phyloP scores from a whole-genome alignment of 2,113 vertebrate species.

The Aegotheles bennettii region DNA sequence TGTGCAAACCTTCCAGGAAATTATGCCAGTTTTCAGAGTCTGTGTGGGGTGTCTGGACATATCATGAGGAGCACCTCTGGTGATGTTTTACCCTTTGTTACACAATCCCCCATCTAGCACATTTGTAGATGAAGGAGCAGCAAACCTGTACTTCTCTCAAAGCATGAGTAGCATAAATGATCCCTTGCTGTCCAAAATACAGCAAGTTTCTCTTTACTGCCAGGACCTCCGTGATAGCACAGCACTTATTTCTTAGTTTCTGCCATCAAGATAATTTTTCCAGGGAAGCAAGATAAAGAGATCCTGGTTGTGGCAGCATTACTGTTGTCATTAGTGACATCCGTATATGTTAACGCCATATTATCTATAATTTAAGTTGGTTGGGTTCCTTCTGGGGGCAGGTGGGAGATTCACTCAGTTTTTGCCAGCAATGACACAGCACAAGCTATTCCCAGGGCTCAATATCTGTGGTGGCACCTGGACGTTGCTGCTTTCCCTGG shows the following conservation, averaged over 20 bases:
- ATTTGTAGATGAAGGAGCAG: neutral
- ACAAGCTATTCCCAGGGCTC: neutral
- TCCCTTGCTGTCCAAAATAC: neutral
- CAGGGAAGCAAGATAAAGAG: neutral
- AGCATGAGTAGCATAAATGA: neutral
- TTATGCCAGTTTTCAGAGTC: neutral
- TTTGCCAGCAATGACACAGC: neutral
- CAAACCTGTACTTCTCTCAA: neutral
- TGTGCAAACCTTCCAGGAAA: neutral
- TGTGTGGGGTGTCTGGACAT: neutral
- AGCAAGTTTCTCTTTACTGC: neutral
- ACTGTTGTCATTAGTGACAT: neutral
- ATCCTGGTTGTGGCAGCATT: neutral
- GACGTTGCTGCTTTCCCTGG: rapidly evolving
- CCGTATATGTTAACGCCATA: neutral
- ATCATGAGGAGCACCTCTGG: neutral
- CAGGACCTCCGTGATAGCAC: neutral
- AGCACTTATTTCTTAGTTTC: neutral
- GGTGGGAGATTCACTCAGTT: neutral
- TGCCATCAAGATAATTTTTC: neutral
- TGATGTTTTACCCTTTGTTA: neutral
- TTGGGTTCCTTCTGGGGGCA: neutral
- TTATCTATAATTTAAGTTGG: neutral
- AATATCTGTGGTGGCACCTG: neutral
- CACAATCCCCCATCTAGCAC: neutral